Evolutionary conservation across 2,797 vertebrate genomes (phyloP).

Genomic region (Garrulus glandarius): DNA sequence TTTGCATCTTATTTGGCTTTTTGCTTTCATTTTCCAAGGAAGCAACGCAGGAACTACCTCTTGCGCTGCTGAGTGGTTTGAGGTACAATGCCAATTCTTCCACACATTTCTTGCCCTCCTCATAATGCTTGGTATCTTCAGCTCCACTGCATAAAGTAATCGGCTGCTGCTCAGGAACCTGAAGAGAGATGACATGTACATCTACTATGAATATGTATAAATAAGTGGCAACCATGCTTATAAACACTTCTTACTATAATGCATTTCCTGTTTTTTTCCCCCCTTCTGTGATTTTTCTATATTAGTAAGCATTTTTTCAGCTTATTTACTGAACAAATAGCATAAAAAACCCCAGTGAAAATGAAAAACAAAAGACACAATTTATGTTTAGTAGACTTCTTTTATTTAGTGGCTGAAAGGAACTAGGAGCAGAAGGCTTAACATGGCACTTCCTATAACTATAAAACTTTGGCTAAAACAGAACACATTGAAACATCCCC

Average conservation of each 20-base stretch:
- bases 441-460: not conserved
- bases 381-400: not conserved
- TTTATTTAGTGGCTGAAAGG: not conserved
- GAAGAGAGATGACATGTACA: not conserved
- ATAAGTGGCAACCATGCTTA: not conserved
- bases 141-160: conserved; percentile 91
- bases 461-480: not conserved
- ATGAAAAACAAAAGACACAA: not conserved
- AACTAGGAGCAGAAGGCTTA: not conserved
- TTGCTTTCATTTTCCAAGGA: not conserved
- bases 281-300: not conserved
- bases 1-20: not conserved
- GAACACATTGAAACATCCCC: not conserved
- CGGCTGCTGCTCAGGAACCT: conserved; percentile 95
- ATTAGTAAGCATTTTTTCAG: not conserved
- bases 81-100: conserved; percentile 98
- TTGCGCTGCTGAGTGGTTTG: conserved; percentile 96
- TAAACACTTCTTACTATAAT: not conserved
- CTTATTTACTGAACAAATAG: not conserved
- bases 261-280: not conserved
- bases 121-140: conserved; percentile 97
- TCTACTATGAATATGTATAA: not conserved
- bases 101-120: conserved; percentile 95
- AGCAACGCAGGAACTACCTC: conserved; percentile 79
- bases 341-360: not conserved